Base-by-base conservation (phyloP, 1,140 invertebrate genomes). In the Copidosoma floridanum region DNA sequence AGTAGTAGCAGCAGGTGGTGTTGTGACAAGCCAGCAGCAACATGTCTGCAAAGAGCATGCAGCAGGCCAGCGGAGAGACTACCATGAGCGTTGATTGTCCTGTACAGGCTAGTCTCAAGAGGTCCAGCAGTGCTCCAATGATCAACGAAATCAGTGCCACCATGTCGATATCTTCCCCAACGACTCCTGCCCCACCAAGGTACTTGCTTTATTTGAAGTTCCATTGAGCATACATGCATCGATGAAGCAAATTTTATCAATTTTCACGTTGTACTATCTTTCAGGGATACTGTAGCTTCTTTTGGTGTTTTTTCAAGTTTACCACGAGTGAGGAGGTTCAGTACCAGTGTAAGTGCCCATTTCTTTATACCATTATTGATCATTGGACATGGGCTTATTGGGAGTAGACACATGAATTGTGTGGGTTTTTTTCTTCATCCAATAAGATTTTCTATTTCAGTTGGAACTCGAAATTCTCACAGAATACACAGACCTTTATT, bases 101-200 rank as follows among this genome's bases (percentile, higher is more conserved):
- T 14, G 80, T 83, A 64, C 54, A 57, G 35, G 80, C 85, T 59
- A 84, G 84, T 52, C 78, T 92, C 26, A 92, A 92, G 79, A 82
- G 90, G 70, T 91, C 89, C 59, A 89, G 86, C 69, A 92, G 90
- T 82, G 90, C 90, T 63, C 91, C 91, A 59, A 91, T 92, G 84
- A 91, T 92, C 67, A 89, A 90, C 74, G 84, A 88, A 71, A 81
- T 84, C 38, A 82, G 73, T 71, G 71, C 77, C 63, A 79, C 77
- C 52, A 80, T 78, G 76, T 78, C 77, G 56, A 65, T 79, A 20
- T 76, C 74, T 38, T 76, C 78, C 26, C 72, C 79, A 27, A 73
- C 79, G n/a, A 79, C 75, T 50, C 77, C 81, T 24, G 64, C 77
- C 21, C 70, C 81, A 46, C 71, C 81, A 48, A 82, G 81, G 81